Conservation (phyloP, 2,888 invertebrate genomes). For the Callosobruchus maculatus region DNA sequence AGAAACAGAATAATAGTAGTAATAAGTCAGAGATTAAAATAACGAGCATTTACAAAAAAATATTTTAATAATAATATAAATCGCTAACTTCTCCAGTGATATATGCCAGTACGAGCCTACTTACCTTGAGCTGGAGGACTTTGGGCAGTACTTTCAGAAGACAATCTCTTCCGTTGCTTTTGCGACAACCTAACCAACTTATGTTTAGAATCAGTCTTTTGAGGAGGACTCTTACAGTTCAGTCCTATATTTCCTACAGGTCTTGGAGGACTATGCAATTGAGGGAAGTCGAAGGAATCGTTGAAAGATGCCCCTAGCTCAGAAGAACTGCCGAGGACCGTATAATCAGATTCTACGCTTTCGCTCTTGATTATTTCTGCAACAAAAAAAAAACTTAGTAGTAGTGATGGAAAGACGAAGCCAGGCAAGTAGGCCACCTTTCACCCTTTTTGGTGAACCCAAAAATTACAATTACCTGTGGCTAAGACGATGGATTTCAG, state of each 20-base stretch:
- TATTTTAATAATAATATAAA: too few species aligned
- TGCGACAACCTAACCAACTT: constrained; percentile 57
- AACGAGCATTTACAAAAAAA: too few species aligned
- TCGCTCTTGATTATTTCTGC: constrained; percentile 31
- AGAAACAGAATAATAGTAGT: too few species aligned
- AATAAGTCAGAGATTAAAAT: too few species aligned
- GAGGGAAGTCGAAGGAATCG: constrained; percentile 40
- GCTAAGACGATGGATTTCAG: constrained; percentile 37
- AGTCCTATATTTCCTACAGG: constrained; percentile 2
- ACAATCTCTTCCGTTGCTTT: constrained; percentile 61
- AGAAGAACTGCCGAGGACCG: constrained; percentile 14
- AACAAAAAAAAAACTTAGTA: not conserved
- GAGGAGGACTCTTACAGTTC: constrained; percentile 11
- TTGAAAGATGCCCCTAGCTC: constrained; percentile 19
- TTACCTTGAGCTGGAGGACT: constrained; percentile 14
- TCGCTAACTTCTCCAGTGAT: too few species aligned
- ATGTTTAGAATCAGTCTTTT: constrained; percentile 36
- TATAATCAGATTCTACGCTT: constrained; percentile 27
- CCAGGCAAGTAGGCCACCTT: too few species aligned
- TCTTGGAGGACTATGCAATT: constrained; percentile 33
- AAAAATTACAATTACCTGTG: not conserved
- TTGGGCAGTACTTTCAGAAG: constrained; percentile 47
- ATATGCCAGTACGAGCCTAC: too few species aligned
- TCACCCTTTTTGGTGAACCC: not conserved
- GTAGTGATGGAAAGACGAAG: too few species aligned